Evolutionary conservation across 1,140 invertebrate species (phyloP).

Genomic region (Babylonia areolata): DNA sequence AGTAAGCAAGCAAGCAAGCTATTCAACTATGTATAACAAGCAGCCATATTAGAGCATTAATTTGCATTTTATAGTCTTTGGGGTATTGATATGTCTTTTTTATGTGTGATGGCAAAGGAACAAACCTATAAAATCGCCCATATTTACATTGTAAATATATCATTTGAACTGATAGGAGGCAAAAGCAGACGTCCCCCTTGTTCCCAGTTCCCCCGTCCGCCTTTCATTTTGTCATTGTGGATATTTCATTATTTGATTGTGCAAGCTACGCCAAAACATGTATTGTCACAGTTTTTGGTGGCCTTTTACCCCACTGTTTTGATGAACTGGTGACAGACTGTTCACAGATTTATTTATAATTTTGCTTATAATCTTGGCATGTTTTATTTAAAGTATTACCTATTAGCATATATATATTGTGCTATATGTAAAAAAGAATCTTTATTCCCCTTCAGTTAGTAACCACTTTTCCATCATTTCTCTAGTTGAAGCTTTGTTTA

Average conservation of each 20-base stretch:
- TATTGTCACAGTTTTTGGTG: conserved; percentile 3
- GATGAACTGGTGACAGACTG: background rate
- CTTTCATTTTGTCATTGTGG: background rate
- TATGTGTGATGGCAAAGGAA: background rate
- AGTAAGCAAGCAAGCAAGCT: no score
- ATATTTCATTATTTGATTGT: background rate
- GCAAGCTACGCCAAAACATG: conserved; percentile 4
- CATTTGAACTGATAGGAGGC: background rate
- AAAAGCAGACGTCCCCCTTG: background rate
- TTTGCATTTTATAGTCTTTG: no score
- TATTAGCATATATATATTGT: no score
- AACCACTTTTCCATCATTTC: no score
- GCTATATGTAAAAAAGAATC: no score
- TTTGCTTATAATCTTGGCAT: no score
- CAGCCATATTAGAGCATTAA: no score
- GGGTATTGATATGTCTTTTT: no score
- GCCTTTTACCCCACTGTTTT: conserved; percentile 24
- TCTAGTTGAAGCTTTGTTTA: no score
- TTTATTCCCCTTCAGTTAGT: no score
- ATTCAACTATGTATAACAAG: no score
- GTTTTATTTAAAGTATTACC: no score
- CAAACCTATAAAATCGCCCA: conserved; percentile 6
- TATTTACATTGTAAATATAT: conserved; percentile 15
- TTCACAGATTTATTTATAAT: background rate
- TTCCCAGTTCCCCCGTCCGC: background rate